Base-by-base conservation (phyloP, 2,113 vertebrate genomes). In the Trachemys scripta region DNA sequence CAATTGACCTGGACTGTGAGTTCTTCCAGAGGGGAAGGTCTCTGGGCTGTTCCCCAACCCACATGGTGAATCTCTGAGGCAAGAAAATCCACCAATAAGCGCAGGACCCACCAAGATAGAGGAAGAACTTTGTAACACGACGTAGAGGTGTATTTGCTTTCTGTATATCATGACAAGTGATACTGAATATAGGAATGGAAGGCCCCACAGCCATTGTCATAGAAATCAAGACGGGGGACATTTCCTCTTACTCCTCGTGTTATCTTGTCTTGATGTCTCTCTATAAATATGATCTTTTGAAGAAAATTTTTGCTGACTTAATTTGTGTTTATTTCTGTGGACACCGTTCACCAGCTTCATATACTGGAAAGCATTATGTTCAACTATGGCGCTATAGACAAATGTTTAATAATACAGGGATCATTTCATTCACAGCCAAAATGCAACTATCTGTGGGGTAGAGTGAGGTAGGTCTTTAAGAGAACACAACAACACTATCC, bases 261-360 rank as follows among this genome's bases (percentile, higher is more conserved):
- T 62, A 35, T 35, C 13, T 62, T 62, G 29, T 12, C 29, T 62
- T 31, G 59, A 62, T 31, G 35, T 62, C 6, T 93, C 88, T 65
- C 78, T 91, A 47, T 81, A 88, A 94, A 88, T 10, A 1, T 75
- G n/a, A 10, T 19, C 29, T 76, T 35, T 50, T 51, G 56, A 84
- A 84, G 45, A 29, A 80, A 47, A 50, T 2, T 56, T 38, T 42
- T 54, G 27, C 80, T 82, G 24, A n/a, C 87, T 78, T 84, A 91
- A 57, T 94, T 86, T 88, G 10, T 3, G 93, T 95, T 84, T 84
- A 19, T 81, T 90, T 65, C 92, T 14, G 31, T 87, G 91, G 75
- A 80, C 88, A 83, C 84, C 85, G 84, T 54, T 94, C 57, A 87
- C 82, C 35, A 1, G 0, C 72, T 83, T 85, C 78, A 35, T 57